A percentile compares a stretch with the other conserved stretches of the same genome.
Conservation (phyloP, 2,113 vertebrate species). For the Ibidorhyncha struthersii region DNA sequence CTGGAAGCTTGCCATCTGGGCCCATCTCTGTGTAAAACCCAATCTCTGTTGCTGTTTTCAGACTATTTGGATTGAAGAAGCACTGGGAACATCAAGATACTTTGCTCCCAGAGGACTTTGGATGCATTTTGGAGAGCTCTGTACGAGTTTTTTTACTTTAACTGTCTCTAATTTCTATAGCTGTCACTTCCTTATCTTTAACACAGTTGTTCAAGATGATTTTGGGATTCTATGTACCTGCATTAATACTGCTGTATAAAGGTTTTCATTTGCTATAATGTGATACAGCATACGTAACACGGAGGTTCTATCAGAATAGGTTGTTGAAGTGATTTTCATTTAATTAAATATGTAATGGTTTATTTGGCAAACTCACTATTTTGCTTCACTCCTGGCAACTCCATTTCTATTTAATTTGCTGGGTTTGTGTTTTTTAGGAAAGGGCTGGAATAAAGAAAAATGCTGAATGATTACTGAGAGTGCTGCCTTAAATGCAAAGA, state of each 20-base stretch:
- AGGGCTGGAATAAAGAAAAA: not conserved
- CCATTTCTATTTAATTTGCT: constrained; percentile 24
- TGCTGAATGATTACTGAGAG: not conserved
- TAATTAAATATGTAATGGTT: constrained; percentile 22
- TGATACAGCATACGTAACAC: not conserved
- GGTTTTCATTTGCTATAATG: not conserved
- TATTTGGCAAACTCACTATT: constrained; percentile 21
- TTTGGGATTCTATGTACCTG: not conserved
- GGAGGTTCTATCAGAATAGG: not conserved
- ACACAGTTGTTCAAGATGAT: not conserved
- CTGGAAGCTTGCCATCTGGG: not conserved
- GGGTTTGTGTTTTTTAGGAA: not conserved
- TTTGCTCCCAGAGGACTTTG: not conserved
- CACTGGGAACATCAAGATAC: not conserved
- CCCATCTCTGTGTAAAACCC: not conserved
- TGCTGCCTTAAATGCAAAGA: not conserved
- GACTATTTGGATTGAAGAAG: not conserved
- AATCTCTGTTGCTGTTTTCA: not conserved
- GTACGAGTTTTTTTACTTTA: not conserved
- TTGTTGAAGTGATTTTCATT: constrained; percentile 3
- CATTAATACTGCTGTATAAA: not conserved
- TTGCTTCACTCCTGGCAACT: not conserved
- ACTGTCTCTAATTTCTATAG: not conserved
- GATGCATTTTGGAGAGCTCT: not conserved
- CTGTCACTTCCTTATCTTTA: not conserved